Percentiles rank a stretch among this genome's conserved stretches.
Conservation (phyloP, 1,140 invertebrate genomes). For the Nebria ingens region DNA sequence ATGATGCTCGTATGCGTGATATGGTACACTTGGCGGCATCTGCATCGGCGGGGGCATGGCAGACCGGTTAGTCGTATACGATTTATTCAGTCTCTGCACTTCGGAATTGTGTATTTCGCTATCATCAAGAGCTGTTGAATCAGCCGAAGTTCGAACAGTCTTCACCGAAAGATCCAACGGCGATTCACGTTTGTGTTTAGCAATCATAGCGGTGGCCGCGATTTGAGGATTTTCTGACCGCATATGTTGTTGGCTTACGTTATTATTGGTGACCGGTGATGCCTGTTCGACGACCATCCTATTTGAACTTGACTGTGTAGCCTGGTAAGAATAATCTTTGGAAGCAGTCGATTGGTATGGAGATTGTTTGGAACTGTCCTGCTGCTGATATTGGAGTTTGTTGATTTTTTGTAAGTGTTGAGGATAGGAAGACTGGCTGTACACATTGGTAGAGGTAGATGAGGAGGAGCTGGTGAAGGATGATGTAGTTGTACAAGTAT, state of each 20-base stretch:
- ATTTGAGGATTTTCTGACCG: constrained; percentile 17
- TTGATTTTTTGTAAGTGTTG: not conserved
- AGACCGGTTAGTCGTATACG: constrained; percentile 17
- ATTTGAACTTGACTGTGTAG: constrained; percentile 7
- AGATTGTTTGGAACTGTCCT: constrained; percentile 17
- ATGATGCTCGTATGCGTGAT: constrained; percentile 26
- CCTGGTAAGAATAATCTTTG: constrained; percentile 26
- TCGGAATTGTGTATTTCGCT: constrained; percentile 28
- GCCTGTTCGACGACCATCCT: constrained; percentile 17
- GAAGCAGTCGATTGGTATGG: constrained; percentile 17
- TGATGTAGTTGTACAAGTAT: not conserved
- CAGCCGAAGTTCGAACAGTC: constrained; percentile 72
- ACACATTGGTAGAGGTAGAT: not conserved
- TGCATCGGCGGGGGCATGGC: constrained; percentile 17
- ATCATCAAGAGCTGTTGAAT: constrained; percentile 69
- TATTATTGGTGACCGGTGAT: constrained; percentile 13
- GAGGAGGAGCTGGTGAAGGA: not conserved
- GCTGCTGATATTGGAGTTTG: constrained; percentile 13
- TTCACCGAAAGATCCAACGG: constrained; percentile 77
- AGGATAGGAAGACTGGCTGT: not conserved
- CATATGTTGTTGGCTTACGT: constrained; percentile 5
- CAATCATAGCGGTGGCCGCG: constrained; percentile 23
- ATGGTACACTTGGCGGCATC: constrained; percentile 19
- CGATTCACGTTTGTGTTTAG: constrained; percentile 52
- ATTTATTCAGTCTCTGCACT: constrained; percentile 11